Evolutionary conservation across 1,140 invertebrate species (phyloP).

Genomic region (Mylabris phalerata): DNA sequence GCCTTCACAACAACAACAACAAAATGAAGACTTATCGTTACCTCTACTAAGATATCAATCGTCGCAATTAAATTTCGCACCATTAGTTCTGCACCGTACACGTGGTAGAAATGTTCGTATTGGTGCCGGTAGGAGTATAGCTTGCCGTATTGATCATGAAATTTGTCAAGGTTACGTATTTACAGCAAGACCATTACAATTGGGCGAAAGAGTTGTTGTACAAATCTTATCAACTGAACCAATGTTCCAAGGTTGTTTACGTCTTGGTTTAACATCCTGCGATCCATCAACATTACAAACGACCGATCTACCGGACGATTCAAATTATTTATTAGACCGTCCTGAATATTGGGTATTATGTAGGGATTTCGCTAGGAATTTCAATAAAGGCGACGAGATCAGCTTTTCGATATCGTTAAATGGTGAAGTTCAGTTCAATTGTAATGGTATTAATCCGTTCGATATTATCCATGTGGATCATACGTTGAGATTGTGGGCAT

Average conservation of each 20-base stretch:
- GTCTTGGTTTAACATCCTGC: conserved; percentile 89
- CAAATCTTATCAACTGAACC: conserved; percentile 78
- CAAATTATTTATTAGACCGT: conserved; percentile 85
- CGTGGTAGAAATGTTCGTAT: conserved; percentile 80
- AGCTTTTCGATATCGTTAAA: conserved; percentile 76
- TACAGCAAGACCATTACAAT: conserved; percentile 71
- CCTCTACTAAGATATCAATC: conserved; percentile 63
- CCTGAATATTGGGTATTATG: conserved; percentile 96
- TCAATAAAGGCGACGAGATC: conserved; percentile 82
- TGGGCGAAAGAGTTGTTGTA: conserved; percentile 82
- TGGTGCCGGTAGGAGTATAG: conserved; percentile 67
- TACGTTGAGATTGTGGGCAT: conserved; percentile 82
- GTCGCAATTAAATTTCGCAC: conserved; percentile 53
- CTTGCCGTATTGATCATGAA: conserved; percentile 72
- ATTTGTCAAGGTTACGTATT: conserved; percentile 95
- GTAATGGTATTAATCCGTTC: conserved; percentile 73
- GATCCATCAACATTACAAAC: conserved; percentile 70
- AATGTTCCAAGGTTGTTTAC: conserved; percentile 80
- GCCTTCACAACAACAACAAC: conserved; percentile 11
- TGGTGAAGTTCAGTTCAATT: conserved; percentile 83
- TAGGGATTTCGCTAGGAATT: conserved; percentile 80
- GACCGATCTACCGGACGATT: conserved; percentile 83
- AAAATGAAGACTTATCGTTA: conserved; percentile 40
- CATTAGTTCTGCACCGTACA: conserved; percentile 67
- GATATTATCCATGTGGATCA: conserved; percentile 94